phyloP scores from a whole-genome alignment of 1,140 invertebrate genomes.

The Drosophila pectinifera region DNA sequence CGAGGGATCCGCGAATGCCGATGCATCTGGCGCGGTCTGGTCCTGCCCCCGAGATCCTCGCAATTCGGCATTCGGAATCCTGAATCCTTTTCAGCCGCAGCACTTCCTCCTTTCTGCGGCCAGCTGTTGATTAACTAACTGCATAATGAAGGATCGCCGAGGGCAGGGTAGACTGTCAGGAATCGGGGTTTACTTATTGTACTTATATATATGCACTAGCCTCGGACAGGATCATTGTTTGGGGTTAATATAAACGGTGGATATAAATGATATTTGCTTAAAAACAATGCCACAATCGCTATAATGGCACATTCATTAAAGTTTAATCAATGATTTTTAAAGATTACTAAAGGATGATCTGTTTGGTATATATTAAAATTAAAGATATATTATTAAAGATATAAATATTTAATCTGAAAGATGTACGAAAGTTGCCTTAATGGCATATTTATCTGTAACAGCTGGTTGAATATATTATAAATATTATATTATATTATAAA shows the following conservation, averaged over 20 bases:
- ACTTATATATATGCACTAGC: not conserved
- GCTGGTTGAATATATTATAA: too few species aligned
- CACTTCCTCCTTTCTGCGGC: conserved; percentile 73
- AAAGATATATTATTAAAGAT: too few species aligned
- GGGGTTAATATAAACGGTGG: not conserved
- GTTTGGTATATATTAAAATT: too few species aligned
- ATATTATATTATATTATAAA: too few species aligned
- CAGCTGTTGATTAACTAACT: conserved; percentile 79
- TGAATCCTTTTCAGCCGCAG: conserved; percentile 50
- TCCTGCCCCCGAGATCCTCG: conserved; percentile 52
- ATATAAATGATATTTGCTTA: not conserved
- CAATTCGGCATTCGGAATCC: too few species aligned
- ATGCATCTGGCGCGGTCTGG: conserved; percentile 47
- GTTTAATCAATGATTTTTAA: too few species aligned
- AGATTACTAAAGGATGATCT: too few species aligned
- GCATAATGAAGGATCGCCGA: conserved; percentile 60
- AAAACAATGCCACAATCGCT: too few species aligned
- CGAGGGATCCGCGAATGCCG: conserved; percentile 37
- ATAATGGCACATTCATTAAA: too few species aligned
- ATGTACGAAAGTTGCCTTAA: too few species aligned
- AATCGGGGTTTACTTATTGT: conserved; percentile 31
- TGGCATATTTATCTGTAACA: not conserved
- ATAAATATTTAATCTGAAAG: not conserved
- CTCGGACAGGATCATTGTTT: not conserved
- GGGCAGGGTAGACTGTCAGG: not conserved